Percentiles rank a stretch among this genome's conserved stretches.
Evolutionary conservation across 2,797 vertebrate species (phyloP).

Genomic region (Carapus acus): DNA sequence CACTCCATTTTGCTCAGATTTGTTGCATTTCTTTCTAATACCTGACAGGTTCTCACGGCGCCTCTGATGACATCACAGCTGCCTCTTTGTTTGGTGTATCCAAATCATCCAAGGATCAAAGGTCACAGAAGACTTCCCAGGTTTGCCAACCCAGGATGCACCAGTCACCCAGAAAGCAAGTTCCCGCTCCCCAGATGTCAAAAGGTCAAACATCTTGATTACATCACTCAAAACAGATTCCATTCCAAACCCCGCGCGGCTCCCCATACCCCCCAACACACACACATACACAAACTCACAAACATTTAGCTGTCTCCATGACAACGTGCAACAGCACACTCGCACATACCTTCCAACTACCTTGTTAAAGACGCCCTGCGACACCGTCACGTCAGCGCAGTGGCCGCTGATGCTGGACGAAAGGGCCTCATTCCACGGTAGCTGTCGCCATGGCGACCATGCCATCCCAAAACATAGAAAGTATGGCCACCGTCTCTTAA

Average conservation of each 20-base stretch:
- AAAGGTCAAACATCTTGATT: conserved; percentile 42
- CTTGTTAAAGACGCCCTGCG: conserved; percentile 46
- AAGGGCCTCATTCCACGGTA: too few relatives aligned
- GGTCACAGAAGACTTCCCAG: conserved; percentile 41
- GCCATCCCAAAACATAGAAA: conserved; percentile 43
- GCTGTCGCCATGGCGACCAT: conserved; percentile 30
- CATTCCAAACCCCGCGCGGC: neutral
- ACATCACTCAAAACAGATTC: conserved; percentile 28
- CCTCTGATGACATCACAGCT: conserved; percentile 34
- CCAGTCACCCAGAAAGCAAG: conserved; percentile 22
- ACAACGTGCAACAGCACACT: conserved; percentile 31
- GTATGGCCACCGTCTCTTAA: too few relatives aligned
- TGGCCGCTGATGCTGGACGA: conserved; percentile 7
- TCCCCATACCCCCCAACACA: neutral
- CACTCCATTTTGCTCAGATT: too few relatives aligned
- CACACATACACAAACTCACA: conserved; percentile 5
- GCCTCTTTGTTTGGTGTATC: conserved; percentile 8
- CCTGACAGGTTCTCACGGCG: conserved; percentile 29
- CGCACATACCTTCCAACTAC: conserved; percentile 53
- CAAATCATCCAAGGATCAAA: conserved; percentile 25
- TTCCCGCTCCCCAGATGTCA: conserved; percentile 31
- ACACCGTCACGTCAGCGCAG: too few relatives aligned
- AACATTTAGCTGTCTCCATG: conserved; percentile 51
- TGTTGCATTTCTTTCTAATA: conserved; percentile 6
- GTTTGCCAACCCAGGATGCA: conserved; percentile 19